phyloP scores from a whole-genome alignment of 2,113 vertebrate genomes.

The Martes martes region DNA sequence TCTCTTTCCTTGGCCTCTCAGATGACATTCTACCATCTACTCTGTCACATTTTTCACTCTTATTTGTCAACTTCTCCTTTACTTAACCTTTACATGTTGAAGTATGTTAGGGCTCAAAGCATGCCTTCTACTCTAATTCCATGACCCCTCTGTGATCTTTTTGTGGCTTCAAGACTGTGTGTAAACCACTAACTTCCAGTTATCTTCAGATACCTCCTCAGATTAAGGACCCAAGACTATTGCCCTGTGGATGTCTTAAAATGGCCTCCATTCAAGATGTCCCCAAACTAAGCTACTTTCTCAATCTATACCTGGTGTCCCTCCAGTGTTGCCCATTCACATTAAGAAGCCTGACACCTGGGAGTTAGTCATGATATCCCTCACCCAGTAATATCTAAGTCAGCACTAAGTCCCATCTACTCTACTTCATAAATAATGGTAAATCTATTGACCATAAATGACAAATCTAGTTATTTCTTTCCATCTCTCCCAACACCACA shows the following conservation, averaged over 20 bases:
- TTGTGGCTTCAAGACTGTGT: neutral
- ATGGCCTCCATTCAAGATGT: neutral
- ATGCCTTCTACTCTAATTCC: neutral
- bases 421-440: neutral
- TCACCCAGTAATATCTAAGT: neutral
- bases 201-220: neutral
- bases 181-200: neutral
- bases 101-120: neutral
- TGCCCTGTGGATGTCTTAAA: neutral
- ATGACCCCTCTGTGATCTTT: neutral
- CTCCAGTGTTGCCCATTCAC: neutral
- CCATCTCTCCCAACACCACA: neutral
- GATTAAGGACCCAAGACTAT: neutral
- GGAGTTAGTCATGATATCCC: neutral
- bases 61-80: neutral
- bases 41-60: neutral
- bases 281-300: neutral
- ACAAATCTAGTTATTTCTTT: neutral
- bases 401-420: neutral
- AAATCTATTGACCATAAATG: neutral
- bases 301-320: neutral
- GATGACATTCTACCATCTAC: neutral
- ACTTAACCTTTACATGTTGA: neutral
- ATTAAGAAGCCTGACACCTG: neutral
- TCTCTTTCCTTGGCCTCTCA: neutral